Percentiles rank a stretch among this genome's conserved stretches.
Conservation (phyloP, 1,140 invertebrate genomes). For the Cherax quadricarinatus region DNA sequence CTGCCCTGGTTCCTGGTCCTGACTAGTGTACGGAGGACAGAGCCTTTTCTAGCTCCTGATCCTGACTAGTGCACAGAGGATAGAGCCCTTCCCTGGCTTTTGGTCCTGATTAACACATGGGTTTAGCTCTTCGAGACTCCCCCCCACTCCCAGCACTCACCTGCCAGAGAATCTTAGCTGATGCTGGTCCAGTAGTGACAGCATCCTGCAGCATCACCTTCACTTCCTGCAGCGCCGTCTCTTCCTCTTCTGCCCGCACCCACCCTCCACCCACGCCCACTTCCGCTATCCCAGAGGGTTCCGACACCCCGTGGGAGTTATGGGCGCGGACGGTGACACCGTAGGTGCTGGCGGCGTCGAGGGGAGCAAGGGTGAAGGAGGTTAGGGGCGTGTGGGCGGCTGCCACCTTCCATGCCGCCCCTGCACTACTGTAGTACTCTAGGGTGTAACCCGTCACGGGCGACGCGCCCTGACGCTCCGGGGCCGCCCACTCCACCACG, state of each 20-base stretch:
- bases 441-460: conserved; percentile 67
- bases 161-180: conserved; percentile 69
- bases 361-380: conserved; percentile 53
- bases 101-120: too few relatives aligned
- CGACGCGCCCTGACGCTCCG: conserved; percentile 44
- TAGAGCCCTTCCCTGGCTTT: too few relatives aligned
- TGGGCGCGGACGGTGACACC: conserved; percentile 71
- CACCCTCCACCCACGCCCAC: conserved; percentile 53
- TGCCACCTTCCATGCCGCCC: conserved; percentile 53
- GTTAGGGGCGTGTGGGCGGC: conserved; percentile 24
- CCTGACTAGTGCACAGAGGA: too few relatives aligned
- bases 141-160: background rate
- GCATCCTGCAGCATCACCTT: conserved; percentile 61
- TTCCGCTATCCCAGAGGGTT: conserved; percentile 68
- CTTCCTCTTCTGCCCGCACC: conserved; percentile 26
- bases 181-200: background rate
- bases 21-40: too few relatives aligned
- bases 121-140: too few relatives aligned
- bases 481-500: conserved; percentile 59
- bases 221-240: conserved; percentile 25
- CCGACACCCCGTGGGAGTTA: conserved; percentile 68
- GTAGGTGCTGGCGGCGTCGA: conserved; percentile 58
- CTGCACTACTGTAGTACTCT: conserved; percentile 68
- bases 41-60: too few relatives aligned
- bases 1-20: too few relatives aligned